A percentile compares a stretch with the other conserved stretches of the same genome.
Evolutionary conservation across 2,797 vertebrate species (phyloP).

Genomic region (Chelon labrosus): DNA sequence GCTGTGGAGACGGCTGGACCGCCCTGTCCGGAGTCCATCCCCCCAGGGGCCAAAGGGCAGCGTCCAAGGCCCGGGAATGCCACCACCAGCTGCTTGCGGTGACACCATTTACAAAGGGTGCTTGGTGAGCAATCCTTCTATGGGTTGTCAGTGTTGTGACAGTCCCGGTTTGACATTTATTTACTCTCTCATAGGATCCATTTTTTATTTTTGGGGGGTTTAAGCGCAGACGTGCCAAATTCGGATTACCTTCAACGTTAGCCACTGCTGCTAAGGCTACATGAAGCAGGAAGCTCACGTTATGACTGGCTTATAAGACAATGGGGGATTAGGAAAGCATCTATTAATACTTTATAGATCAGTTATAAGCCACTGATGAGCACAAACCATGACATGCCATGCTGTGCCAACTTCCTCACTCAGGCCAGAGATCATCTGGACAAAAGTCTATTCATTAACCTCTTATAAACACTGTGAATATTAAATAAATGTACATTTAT

Average conservation of each 20-base stretch:
- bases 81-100: slow-evolving; percentile 97
- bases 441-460: neutral
- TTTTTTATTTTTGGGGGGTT: slow-evolving; percentile 14
- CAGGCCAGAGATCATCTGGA: neutral
- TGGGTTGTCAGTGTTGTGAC: slow-evolving; percentile 75
- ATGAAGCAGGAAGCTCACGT: rapidly evolving
- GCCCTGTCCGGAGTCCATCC: slow-evolving; percentile 91
- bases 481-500: too few species aligned
- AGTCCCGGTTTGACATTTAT: slow-evolving; percentile 71
- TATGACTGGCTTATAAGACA: neutral
- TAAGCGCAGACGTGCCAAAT: neutral
- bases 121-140: slow-evolving; percentile 78
- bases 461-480: neutral
- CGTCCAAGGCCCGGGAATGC: slow-evolving; percentile 88
- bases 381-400: neutral
- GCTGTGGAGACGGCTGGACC: slow-evolving; percentile 88
- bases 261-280: neutral
- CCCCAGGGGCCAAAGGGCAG: slow-evolving; percentile 95
- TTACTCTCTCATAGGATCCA: slow-evolving; percentile 65
- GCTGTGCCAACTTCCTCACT: neutral
- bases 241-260: neutral
- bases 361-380: neutral
- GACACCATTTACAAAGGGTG: slow-evolving; percentile 90
- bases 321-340: neutral
- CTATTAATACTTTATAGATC: neutral